Evolutionary conservation across 1,140 invertebrate genomes (phyloP), one percentile per base, ranked within the genome.

Genomic region (Zaprionus kolodkinae): DNA sequence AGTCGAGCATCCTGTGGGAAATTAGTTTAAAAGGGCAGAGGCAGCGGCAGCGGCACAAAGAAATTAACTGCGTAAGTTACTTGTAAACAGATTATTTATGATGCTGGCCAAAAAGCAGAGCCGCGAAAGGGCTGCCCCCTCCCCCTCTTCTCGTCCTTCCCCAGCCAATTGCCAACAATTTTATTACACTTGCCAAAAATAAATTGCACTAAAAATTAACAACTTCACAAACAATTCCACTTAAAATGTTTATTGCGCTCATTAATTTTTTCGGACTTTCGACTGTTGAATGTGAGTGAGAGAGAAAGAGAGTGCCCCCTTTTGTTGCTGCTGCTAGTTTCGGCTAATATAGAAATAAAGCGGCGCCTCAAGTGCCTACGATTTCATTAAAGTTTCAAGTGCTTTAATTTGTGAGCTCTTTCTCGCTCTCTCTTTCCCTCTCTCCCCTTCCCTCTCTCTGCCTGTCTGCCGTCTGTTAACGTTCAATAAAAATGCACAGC

Each of bases 141-240:
- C 10, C 30, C 6, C 50, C 13, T 15, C 45, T 10, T 3, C 10
- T 27, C 6, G 5, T n/a, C 30, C 27, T 9, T 60, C n/a, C 40
- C 30, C 71, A 56, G 71, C 82, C 78, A 79, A 86, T 86, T 86
- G 63, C 56, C 62, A 78, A 77, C 56, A 81, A 84, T 89, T 89
- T 85, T 85, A 88, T 88, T 81, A 81, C 86, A 76, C 81, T 79
- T 73, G 81, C 86, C 81, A 74, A 90, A 85, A 72, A 89, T 89
- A 85, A 89, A 89, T 89, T 85, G 86, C 86, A 89, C 85, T 89
- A 89, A 90, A 89, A 89, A 90, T 89, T 89, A 90, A 89, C 85
- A 89, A 89, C 85, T 89, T 89, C 43, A 79, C 85, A 80, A 89
- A 89, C 85, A 89, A 89, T 89, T 89, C 85, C 85, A 89, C 85